Base-by-base conservation (phyloP, 2,797 vertebrate species). In the Lates japonicus region DNA sequence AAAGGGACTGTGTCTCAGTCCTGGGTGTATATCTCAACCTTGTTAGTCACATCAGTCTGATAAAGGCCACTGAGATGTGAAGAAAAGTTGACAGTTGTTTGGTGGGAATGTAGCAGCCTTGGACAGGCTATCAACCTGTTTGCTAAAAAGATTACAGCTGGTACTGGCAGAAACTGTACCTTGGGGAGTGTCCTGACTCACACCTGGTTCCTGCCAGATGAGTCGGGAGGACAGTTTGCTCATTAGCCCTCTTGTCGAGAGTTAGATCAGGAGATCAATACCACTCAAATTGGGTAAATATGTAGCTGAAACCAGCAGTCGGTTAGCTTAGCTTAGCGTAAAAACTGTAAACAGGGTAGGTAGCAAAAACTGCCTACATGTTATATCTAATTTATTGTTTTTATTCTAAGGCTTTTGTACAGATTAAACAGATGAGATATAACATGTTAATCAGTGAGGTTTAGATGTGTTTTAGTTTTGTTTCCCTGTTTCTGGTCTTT, bases 101-200 rank as follows among this genome's bases (percentile, higher is more conserved):
- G 49, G 55, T 80, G 48, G 57, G 68, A 75, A 55, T 55, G 41
- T 57, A 31, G 46, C 8, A 29, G 72, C 65, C 57, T 70, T 88
- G 76, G 58, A 41, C 70, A 11, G 39, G 16, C 39, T 52, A 62
- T 62, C 70, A 68, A 39, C 54, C 59, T 77, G 58, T 65, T 41
- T 65, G 69, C 35, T 42, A 4, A 76, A 66, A 65, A 31, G 54
- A 63, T 70, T 51, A 65, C 35, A 71, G 66, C 22, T 79, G 57
- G 44, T 59, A 70, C n/a, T 44, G 55, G 14, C 33, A 67, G 65
- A 60, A 25, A 51, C 9, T 52, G 25, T 51, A 41, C 41, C 54
- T 67, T 44, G 5, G 44, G 25, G 25, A 76, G 42, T 33, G 25
- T 39, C 31, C 63, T 80, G 48, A 75, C 41, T 60, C 70, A 67